Conservation (phyloP, 2,113 vertebrate genomes). For the Toxotes jaculatrix region DNA sequence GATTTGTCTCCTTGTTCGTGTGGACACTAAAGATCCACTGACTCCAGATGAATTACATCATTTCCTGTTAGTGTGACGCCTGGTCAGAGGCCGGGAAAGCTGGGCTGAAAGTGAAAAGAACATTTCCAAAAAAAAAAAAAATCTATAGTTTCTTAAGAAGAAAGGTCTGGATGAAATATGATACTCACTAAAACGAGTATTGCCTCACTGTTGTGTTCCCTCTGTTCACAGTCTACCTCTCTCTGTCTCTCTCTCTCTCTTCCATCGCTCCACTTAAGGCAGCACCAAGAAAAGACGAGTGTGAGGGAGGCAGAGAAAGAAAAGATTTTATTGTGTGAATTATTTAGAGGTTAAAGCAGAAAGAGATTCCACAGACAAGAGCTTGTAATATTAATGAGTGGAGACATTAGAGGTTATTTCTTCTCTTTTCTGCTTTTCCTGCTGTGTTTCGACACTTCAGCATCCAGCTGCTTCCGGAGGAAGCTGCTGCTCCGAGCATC, state of each 20-base stretch:
- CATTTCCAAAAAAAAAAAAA: neutral
- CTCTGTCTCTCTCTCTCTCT: neutral
- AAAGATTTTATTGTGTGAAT: slow-evolving; percentile 79
- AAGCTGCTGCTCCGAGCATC: slow-evolving; percentile 1
- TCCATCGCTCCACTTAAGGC: slow-evolving; percentile 41
- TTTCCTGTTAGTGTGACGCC: too few relatives aligned
- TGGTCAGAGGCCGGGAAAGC: too few relatives aligned
- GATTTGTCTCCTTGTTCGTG: too few relatives aligned
- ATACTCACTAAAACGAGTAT: neutral
- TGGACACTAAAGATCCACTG: too few relatives aligned
- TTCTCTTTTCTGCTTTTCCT: slow-evolving; percentile 20
- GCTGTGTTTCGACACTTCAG: slow-evolving; percentile 18
- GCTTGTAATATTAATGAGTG: slow-evolving; percentile 80
- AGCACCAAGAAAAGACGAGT: neutral
- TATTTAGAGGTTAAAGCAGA: slow-evolving; percentile 73
- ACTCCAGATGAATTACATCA: too few relatives aligned
- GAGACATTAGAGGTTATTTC: slow-evolving; percentile 66
- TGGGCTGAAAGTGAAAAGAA: neutral
- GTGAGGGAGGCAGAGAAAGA: slow-evolving; percentile 33
- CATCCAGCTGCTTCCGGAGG: slow-evolving; percentile 36
- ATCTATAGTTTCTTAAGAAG: neutral
- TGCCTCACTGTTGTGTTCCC: neutral
- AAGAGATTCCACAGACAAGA: slow-evolving; percentile 77
- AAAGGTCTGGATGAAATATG: neutral
- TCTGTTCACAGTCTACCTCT: neutral